Base-by-base conservation (phyloP, 2,888 invertebrate species). In the Volucella inflata region DNA sequence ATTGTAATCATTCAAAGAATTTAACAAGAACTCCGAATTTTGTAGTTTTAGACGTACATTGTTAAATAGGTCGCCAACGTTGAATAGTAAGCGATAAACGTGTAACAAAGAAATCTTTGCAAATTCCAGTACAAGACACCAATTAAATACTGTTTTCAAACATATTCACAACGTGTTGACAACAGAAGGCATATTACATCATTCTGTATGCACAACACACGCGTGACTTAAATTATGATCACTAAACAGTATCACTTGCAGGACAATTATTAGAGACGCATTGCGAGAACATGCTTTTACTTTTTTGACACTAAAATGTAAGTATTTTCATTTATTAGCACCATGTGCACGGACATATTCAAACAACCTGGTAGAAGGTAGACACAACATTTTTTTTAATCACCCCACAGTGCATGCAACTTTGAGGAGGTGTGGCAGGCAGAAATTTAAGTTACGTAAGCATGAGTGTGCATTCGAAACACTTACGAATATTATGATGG, bases 311-410 rank as follows among this genome's bases (percentile, higher is more conserved):
- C 50, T 30, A 74, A 70, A 65, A 65, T 84, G 64, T 70, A 51
- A 74, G 72, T 46, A 84, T 75, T 84, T 79, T 84, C 79, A 84
- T 75, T 80, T 75, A 84, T 70, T 75, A 84, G 74, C 70, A 84
- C 59, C 74, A 80, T 79, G 65, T 84, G 84, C 76, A 68, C 21
- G 42, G 42, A 42, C 21, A 10, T 0, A 30, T 42, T n/a, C n/a
- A 42, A 53, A 36, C 53, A 50, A 38, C 12, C 65, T 40, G 21
- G 8, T 36, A 21, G 48, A 21, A 57, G 77, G 77, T 46, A 48
- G 62, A 40, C 46, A 21, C 21, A 4, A 3, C 2, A 21, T 30
- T 48, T 14, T 53, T 42, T 21, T 48, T n/a, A 40, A 14, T 42
- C 48, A 21, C 44, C 11, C 11, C 14, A 10, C 9, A 11, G 16